Conservation (phyloP, 1,140 invertebrate species). For the Hycleus cichorii region DNA sequence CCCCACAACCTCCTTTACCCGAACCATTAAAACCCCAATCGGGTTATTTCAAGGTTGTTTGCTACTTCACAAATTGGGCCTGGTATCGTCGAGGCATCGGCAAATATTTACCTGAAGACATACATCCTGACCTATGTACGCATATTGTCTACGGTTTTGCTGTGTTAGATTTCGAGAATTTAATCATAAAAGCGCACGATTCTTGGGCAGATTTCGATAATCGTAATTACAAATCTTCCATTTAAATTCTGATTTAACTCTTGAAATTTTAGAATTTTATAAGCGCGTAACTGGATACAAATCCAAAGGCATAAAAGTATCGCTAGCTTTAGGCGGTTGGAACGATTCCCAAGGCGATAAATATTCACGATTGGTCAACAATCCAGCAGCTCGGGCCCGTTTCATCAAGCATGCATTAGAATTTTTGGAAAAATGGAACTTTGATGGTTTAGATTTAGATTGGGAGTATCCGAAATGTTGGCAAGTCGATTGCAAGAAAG, state of each 20-base stretch:
- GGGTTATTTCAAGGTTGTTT: slow-evolving; percentile 65
- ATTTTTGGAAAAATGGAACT: slow-evolving; percentile 75
- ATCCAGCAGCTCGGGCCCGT: slow-evolving; percentile 55
- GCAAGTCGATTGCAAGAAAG: slow-evolving; percentile 77
- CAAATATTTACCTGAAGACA: slow-evolving; percentile 76
- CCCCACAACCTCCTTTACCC: slow-evolving; percentile 25
- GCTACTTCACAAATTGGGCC: slow-evolving; percentile 92
- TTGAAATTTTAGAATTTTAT: slow-evolving; percentile 60
- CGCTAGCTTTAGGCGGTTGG: slow-evolving; percentile 81
- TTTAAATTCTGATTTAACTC: not conserved
- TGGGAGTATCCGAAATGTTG: slow-evolving; percentile 92
- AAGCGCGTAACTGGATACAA: slow-evolving; percentile 71
- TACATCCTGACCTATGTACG: slow-evolving; percentile 79
- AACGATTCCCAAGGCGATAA: slow-evolving; percentile 82
- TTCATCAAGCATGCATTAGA: slow-evolving; percentile 68
- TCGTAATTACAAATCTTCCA: slow-evolving; percentile 43
- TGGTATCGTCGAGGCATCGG: slow-evolving; percentile 80
- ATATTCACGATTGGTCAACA: slow-evolving; percentile 75
- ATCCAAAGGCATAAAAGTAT: slow-evolving; percentile 72
- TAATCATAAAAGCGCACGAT: slow-evolving; percentile 76
- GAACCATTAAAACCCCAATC: slow-evolving; percentile 34
- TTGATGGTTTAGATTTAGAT: slow-evolving; percentile 81
- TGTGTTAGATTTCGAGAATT: slow-evolving; percentile 68
- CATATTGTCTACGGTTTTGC: slow-evolving; percentile 91
- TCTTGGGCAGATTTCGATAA: slow-evolving; percentile 86